Percentiles rank a stretch among this genome's conserved stretches.
phyloP scores from a whole-genome alignment of 2,888 invertebrate genomes.

The Leucoma salicis region DNA sequence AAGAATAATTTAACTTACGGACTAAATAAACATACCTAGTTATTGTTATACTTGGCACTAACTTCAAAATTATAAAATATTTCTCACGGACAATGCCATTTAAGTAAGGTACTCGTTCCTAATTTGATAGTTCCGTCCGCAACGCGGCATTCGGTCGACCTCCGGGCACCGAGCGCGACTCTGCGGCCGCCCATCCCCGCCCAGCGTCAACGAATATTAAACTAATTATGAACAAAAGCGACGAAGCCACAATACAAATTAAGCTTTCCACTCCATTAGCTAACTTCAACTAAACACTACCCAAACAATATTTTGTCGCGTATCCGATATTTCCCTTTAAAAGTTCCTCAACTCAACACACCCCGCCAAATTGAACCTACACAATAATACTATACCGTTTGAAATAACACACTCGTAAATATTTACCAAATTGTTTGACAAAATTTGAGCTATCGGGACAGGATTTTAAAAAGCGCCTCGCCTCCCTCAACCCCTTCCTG shows the following conservation, averaged over 20 bases:
- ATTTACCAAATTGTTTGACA: conserved; percentile 27
- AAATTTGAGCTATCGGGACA: conserved; percentile 31
- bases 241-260: conserved; percentile 55
- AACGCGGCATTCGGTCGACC: conserved; percentile 28
- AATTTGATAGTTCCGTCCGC: conserved; percentile 56
- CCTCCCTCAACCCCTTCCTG: conserved; percentile 43
- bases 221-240: conserved; percentile 73
- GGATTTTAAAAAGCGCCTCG: conserved; percentile 29
- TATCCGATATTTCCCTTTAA: not conserved
- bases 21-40: no score
- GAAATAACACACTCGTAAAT: conserved; percentile 32
- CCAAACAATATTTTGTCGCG: conserved; percentile 4
- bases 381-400: conserved; percentile 23
- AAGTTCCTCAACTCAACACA: no score
- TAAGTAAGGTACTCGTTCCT: no score
- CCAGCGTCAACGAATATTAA: conserved; percentile 57
- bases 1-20: no score
- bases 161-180: conserved; percentile 11
- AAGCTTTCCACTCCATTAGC: conserved; percentile 61
- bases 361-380: no score
- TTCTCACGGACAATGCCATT: conserved; percentile 72
- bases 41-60: no score
- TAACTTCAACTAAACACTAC: conserved; percentile 31
- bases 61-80: no score
- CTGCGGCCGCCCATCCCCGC: conserved; percentile 11